A percentile compares a stretch with the other conserved stretches of the same genome.
These are phyloP conservation scores for Caradrina kadenii DNA, from an alignment of 2,888 invertebrate species.

Conservation along the genomic window DNA sequence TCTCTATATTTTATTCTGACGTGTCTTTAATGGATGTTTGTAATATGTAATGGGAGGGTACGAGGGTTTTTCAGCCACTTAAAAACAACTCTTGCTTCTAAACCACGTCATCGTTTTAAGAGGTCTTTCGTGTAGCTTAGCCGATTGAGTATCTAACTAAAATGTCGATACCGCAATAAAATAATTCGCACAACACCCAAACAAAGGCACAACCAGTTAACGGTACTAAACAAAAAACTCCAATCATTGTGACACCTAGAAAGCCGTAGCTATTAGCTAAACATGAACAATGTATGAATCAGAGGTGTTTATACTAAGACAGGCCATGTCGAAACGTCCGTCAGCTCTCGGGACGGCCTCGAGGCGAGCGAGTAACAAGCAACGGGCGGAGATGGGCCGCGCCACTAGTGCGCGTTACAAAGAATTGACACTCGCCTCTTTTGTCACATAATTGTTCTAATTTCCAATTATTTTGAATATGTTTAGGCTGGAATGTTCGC, in stretches of 20 bases:
- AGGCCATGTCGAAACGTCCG: conserved; percentile 83
- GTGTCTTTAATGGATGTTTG: conserved; percentile 31
- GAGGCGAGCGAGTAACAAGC: conserved; percentile 74
- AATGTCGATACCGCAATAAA: conserved; percentile 22
- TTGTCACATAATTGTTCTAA: conserved; percentile 60
- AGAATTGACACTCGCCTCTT: conserved; percentile 50
- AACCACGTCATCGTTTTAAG: background rate
- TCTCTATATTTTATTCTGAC: conserved; percentile 45
- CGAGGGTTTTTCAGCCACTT: background rate
- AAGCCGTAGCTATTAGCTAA: conserved; percentile 79
- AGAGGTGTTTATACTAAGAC: conserved; percentile 81
- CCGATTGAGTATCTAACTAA: conserved; percentile 12
- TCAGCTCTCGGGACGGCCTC: conserved; percentile 72
- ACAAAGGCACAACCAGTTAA: conserved; percentile 46
- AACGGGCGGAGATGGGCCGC: conserved; percentile 69
- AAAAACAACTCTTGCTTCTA: conserved; percentile 6
- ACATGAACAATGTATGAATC: conserved; percentile 81
- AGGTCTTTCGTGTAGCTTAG: background rate
- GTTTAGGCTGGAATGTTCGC: conserved; percentile 29
- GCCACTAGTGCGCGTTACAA: conserved; percentile 56
- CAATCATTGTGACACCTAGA: conserved; percentile 71
- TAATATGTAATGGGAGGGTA: conserved; percentile 12
- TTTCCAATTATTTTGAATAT: conserved; percentile 52
- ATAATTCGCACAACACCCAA: conserved; percentile 34
- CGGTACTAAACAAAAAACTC: conserved; percentile 57